A percentile compares a stretch with the other conserved stretches of the same genome.
Evolutionary conservation across 2,888 invertebrate species (phyloP).

Genomic region (Alloplasta piceator): DNA sequence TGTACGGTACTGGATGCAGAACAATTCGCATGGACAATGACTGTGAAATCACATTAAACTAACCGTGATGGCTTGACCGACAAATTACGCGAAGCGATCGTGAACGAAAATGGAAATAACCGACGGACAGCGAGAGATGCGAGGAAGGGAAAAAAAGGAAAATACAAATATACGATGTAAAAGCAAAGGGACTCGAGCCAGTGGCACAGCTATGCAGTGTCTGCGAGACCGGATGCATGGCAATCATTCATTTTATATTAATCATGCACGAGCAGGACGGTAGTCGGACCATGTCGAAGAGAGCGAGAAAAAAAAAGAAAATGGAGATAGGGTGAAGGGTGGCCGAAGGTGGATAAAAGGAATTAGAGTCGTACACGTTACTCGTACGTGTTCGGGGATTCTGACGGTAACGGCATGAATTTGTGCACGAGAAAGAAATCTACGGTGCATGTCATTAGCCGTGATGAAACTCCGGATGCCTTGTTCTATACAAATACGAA

Average conservation of each 20-base stretch:
- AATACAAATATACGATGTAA: constrained; percentile 63
- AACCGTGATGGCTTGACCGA: constrained; percentile 81
- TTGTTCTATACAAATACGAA: constrained; percentile 57
- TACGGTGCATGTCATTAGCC: constrained; percentile 82
- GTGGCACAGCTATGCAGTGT: constrained; percentile 68
- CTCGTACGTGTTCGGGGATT: constrained; percentile 68
- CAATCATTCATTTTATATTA: constrained; percentile 83
- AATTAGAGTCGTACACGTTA: constrained; percentile 64
- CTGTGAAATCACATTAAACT: constrained; percentile 82
- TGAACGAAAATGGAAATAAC: constrained; percentile 68
- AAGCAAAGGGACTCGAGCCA: constrained; percentile 70
- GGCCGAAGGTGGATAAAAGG: constrained; percentile 64
- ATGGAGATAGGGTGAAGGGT: constrained; percentile 59
- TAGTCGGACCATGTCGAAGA: constrained; percentile 67
- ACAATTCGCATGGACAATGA: constrained; percentile 81
- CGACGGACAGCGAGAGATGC: constrained; percentile 46
- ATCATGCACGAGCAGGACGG: constrained; percentile 80
- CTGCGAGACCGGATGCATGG: constrained; percentile 82
- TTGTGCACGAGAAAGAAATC: constrained; percentile 70
- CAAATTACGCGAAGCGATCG: constrained; percentile 82
- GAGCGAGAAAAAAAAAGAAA: constrained; percentile 36
- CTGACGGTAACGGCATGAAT: constrained; percentile 55
- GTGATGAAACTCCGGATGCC: constrained; percentile 79
- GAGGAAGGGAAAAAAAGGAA: constrained; percentile 56
- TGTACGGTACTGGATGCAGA: constrained; percentile 55